Evolutionary conservation across 2,797 vertebrate species (phyloP).

Genomic region (Luscinia luscinia): DNA sequence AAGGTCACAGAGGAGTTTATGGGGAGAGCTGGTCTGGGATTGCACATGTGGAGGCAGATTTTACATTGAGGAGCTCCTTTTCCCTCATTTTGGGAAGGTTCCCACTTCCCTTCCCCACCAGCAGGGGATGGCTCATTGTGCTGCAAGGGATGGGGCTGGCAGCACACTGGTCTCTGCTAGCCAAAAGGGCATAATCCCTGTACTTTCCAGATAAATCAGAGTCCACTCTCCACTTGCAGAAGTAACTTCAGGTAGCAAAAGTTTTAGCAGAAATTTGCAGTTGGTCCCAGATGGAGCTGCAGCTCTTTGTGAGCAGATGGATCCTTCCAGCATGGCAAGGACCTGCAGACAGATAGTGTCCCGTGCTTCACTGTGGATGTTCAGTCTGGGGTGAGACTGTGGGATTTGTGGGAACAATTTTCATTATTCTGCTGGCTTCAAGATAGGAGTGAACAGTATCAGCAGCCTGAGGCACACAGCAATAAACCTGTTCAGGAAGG

Average conservation of each 20-base stretch:
- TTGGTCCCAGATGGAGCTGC: background rate
- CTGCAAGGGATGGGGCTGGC: background rate
- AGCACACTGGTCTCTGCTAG: background rate
- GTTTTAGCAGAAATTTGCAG: background rate
- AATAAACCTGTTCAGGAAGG: background rate
- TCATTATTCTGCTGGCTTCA: background rate
- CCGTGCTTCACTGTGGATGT: rapidly evolving
- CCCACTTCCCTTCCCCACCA: background rate
- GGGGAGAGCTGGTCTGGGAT: background rate
- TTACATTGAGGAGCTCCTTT: background rate
- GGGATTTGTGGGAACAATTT: background rate
- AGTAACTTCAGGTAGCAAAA: background rate
- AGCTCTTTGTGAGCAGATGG: background rate
- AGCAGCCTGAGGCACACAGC: background rate
- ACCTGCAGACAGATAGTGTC: background rate
- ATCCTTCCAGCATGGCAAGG: background rate
- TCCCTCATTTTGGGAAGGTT: background rate
- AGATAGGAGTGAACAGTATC: background rate
- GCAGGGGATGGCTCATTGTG: rapidly evolving
- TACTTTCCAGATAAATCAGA: background rate
- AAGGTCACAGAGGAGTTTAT: background rate
- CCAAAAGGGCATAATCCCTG: background rate
- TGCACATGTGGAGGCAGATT: background rate
- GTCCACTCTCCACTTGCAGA: background rate
- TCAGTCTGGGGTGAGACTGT: rapidly evolving